These are phyloP conservation scores for Caenorhabditis plicata DNA, from an alignment of 2,888 invertebrate species.

Conservation along the genomic window DNA sequence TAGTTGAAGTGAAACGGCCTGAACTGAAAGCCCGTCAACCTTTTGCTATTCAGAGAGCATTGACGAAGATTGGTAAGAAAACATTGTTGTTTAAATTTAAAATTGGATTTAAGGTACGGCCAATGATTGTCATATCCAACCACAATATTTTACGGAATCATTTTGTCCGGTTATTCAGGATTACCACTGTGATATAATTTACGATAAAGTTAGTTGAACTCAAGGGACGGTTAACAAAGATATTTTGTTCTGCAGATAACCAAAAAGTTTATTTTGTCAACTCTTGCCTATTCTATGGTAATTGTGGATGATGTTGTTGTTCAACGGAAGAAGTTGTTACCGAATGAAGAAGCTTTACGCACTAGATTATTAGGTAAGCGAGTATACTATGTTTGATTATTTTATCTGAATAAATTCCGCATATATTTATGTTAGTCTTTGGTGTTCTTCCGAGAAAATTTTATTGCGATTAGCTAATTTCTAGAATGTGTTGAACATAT, in stretches of 20 bases:
- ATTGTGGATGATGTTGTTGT: slow-evolving; percentile 2
- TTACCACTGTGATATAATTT: slow-evolving; percentile 7
- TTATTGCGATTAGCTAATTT: no score
- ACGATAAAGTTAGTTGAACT: neutral
- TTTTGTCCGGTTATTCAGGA: neutral
- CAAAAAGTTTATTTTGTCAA: neutral
- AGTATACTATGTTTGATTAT: no score
- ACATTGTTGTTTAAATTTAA: no score
- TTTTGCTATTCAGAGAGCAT: slow-evolving; percentile 4
- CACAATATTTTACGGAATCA: neutral
- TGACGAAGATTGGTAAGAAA: slow-evolving; percentile 2
- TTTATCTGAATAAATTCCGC: no score
- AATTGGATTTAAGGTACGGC: neutral
- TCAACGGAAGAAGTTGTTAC: slow-evolving; percentile 1
- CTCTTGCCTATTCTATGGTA: neutral
- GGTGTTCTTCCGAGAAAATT: no score
- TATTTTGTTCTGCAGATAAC: neutral
- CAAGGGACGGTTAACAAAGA: neutral
- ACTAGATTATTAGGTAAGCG: no score
- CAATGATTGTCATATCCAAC: neutral
- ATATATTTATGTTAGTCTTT: no score
- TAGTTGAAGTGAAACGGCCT: neutral
- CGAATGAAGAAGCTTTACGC: neutral
- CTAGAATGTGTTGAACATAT: no score
- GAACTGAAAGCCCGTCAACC: neutral